Evolutionary conservation across 2,113 vertebrate genomes (phyloP).

Genomic region (Podocnemis expansa): DNA sequence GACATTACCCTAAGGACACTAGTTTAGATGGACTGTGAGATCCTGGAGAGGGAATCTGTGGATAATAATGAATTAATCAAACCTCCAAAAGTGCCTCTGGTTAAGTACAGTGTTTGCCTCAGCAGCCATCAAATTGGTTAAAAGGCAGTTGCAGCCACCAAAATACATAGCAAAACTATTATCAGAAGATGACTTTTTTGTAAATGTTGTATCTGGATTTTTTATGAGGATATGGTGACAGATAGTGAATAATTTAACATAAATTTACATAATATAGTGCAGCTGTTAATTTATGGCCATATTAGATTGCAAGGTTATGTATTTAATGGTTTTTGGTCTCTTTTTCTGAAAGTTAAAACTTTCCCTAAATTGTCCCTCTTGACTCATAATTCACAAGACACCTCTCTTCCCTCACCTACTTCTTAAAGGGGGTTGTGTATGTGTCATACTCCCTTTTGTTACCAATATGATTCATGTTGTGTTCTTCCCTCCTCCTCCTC

Average conservation of each 20-base stretch:
- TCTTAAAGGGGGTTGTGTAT: background rate
- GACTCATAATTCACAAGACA: conserved; percentile 62
- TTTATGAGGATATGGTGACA: conserved; percentile 79
- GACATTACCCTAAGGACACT: conserved; percentile 8
- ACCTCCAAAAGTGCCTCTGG: conserved; percentile 39
- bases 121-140: conserved; percentile 64
- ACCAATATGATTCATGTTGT: conserved; percentile 18
- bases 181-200: conserved; percentile 78
- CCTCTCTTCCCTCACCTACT: conserved; percentile 34
- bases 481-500: background rate
- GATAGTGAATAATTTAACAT: conserved; percentile 82
- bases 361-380: conserved; percentile 63
- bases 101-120: conserved; percentile 61
- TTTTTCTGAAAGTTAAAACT: conserved; percentile 62
- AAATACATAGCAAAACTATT: conserved; percentile 69
- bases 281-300: conserved; percentile 80
- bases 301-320: conserved; percentile 77
- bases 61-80: conserved; percentile 69
- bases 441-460: conserved; percentile 7
- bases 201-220: conserved; percentile 79
- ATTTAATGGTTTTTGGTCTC: conserved; percentile 70
- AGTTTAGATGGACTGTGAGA: background rate
- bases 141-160: conserved; percentile 54
- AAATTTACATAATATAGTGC: conserved; percentile 83
- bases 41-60: conserved; percentile 36